Evolutionary conservation across 2,113 vertebrate genomes (phyloP).

Genomic region (Podarcis cretensis): DNA sequence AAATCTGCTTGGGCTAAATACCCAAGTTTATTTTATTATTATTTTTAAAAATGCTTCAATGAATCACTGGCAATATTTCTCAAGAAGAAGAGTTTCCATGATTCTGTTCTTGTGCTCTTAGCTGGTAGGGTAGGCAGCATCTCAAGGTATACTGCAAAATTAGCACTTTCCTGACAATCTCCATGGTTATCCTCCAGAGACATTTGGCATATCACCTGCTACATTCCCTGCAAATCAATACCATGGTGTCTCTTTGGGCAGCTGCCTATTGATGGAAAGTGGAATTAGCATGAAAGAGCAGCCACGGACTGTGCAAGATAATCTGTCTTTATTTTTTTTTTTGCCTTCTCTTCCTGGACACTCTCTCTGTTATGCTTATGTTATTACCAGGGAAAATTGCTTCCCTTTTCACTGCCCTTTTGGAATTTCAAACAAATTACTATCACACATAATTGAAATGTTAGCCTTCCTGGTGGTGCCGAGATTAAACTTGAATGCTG

Average conservation of each 20-base stretch:
- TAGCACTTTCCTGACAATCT: slow-evolving; percentile 3
- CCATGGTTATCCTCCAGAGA: slow-evolving; percentile 41
- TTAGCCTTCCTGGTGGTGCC: slow-evolving; percentile 34
- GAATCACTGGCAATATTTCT: no score
- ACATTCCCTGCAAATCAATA: slow-evolving; percentile 44
- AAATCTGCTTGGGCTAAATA: no score
- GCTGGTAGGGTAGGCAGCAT: no score
- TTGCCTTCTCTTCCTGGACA: slow-evolving; percentile 28
- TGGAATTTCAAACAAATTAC: slow-evolving; percentile 61
- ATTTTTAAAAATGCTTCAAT: no score
- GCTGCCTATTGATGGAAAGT: slow-evolving; percentile 60
- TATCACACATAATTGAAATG: slow-evolving; percentile 47
- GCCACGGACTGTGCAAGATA: slow-evolving; percentile 60
- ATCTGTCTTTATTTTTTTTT: slow-evolving; percentile 65
- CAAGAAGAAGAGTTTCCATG: background rate
- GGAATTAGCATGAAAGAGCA: slow-evolving; percentile 66
- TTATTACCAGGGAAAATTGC: slow-evolving; percentile 67
- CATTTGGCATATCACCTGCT: slow-evolving; percentile 44
- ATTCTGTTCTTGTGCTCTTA: background rate
- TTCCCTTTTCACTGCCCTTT: slow-evolving; percentile 59
- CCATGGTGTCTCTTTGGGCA: slow-evolving; percentile 52
- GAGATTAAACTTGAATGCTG: slow-evolving; percentile 62
- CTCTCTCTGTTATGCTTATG: slow-evolving; percentile 45
- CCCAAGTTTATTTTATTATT: no score
- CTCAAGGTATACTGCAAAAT: background rate